Percentiles rank a stretch among this genome's conserved stretches.
phyloP scores from a whole-genome alignment of 92 coral and sea anemone species.

The Phenganax subtilis region DNA sequence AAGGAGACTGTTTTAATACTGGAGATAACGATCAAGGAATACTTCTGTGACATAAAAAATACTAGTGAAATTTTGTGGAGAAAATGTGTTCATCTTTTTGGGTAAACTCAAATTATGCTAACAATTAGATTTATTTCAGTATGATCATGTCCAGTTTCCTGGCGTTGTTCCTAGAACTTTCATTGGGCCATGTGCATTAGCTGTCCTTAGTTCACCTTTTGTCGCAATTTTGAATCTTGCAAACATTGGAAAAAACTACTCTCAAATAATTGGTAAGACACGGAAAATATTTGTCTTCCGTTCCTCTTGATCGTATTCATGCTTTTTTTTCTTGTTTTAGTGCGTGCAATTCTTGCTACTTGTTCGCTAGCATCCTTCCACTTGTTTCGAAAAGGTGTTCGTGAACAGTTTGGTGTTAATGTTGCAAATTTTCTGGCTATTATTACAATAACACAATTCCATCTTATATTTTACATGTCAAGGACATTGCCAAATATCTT shows the following conservation, averaged over 20 bases:
- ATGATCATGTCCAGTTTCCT: slow-evolving; percentile 88
- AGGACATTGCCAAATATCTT: slow-evolving; percentile 92
- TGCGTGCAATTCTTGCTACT: slow-evolving; percentile 69
- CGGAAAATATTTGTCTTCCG: neutral
- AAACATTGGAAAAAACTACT: slow-evolving; percentile 55
- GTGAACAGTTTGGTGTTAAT: slow-evolving; percentile 68
- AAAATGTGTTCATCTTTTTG: too few relatives aligned
- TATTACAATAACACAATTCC: slow-evolving; percentile 76
- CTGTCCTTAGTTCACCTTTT: slow-evolving; percentile 63
- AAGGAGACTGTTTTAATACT: neutral
- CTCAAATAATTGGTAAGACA: slow-evolving; percentile 67
- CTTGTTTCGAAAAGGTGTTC: slow-evolving; percentile 61
- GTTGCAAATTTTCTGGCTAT: slow-evolving; percentile 61
- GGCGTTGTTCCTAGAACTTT: slow-evolving; percentile 95
- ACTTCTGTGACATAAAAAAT: too few relatives aligned
- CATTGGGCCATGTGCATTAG: slow-evolving; percentile 74
- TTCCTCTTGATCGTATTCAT: neutral
- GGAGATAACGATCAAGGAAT: too few relatives aligned
- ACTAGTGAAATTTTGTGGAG: too few relatives aligned
- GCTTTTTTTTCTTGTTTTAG: slow-evolving; percentile 44
- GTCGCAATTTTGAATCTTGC: slow-evolving; percentile 37
- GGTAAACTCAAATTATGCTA: neutral
- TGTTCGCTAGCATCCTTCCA: slow-evolving; percentile 56
- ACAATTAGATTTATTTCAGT: slow-evolving; percentile 43
- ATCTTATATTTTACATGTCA: slow-evolving; percentile 80